Conservation (phyloP, 2,888 invertebrate species). For the Euzetes globulus region DNA sequence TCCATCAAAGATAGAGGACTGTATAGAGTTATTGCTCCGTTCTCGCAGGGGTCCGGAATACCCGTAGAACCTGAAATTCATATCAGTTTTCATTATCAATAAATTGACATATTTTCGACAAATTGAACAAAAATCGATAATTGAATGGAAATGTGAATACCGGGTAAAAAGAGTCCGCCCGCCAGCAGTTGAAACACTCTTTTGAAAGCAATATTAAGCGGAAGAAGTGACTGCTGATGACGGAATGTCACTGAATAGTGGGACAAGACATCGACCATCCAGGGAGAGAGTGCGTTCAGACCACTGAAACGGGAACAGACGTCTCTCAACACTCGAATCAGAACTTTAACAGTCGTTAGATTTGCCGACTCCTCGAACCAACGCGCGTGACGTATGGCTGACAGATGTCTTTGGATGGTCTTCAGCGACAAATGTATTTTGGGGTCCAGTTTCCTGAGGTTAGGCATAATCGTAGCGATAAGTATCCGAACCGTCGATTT, state of each 20-base stretch:
- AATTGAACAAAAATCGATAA: neutral
- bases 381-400: conserved; percentile 86
- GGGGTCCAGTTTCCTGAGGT: conserved; percentile 83
- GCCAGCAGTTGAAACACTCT: conserved; percentile 83
- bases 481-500: conserved; percentile 81
- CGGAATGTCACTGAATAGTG: conserved; percentile 96
- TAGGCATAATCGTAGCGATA: conserved; percentile 87
- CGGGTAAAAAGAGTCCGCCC: conserved; percentile 89
- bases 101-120: no score
- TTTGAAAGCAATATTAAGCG: conserved; percentile 79
- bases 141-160: neutral
- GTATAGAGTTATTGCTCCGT: conserved; percentile 77
- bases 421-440: conserved; percentile 64
- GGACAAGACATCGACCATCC: conserved; percentile 92
- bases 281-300: conserved; percentile 80
- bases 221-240: conserved; percentile 80
- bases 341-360: conserved; percentile 83
- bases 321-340: conserved; percentile 89
- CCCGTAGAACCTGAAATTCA: conserved; percentile 53
- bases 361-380: conserved; percentile 98
- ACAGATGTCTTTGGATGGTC: conserved; percentile 77
- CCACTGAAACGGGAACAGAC: conserved; percentile 81
- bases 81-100: no score
- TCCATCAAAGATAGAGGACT: conserved; percentile 82
- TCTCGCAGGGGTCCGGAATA: conserved; percentile 82